Percentiles rank a stretch among this genome's conserved stretches.
Evolutionary conservation across 2,113 vertebrate species (phyloP).

Genomic region (Vulpes lagopus): DNA sequence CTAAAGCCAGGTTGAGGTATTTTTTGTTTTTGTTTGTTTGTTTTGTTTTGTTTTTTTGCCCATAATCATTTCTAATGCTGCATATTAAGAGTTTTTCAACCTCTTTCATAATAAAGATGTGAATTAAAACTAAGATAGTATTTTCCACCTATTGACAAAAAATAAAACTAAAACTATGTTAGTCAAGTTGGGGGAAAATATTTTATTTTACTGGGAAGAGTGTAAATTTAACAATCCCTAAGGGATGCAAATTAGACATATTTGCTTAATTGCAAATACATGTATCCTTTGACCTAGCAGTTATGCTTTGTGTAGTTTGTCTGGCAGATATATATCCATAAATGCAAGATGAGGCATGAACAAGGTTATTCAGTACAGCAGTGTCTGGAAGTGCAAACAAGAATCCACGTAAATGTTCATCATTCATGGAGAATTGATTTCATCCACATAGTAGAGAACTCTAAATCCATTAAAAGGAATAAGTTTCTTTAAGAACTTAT

Average conservation of each 20-base stretch:
- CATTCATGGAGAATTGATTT: neutral
- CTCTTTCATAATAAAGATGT: neutral
- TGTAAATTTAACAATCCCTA: neutral
- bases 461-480: neutral
- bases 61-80: neutral
- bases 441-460: neutral
- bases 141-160: constrained; percentile 12
- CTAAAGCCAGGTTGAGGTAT: neutral
- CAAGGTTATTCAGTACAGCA: neutral
- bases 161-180: neutral
- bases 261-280: neutral
- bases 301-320: neutral
- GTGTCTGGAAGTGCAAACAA: neutral
- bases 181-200: neutral
- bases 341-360: neutral
- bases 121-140: constrained; percentile 37
- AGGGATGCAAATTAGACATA: neutral
- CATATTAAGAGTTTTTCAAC: neutral
- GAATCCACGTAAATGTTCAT: neutral
- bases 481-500: neutral
- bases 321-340: neutral
- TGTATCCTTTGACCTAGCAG: neutral
- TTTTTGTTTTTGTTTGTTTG: neutral
- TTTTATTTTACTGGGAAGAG: neutral
- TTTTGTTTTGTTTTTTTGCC: neutral